Conservation (phyloP, 2,113 vertebrate genomes). For the Equus przewalskii region DNA sequence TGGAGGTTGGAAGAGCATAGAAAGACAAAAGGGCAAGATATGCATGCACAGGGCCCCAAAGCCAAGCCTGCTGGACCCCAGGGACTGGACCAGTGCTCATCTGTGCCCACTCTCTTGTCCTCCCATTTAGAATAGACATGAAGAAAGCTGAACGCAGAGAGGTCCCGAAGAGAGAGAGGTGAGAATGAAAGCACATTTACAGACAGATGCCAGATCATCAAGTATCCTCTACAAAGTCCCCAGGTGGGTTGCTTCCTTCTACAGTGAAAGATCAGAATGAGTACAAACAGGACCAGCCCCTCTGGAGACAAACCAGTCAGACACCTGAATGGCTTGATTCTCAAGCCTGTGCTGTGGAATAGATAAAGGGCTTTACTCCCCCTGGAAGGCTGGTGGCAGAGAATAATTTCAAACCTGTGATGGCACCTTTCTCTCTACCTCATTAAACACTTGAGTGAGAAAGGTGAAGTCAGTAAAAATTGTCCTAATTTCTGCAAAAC, state of each 20-base stretch:
- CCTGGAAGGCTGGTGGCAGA: background rate
- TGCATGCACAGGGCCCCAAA: fast-evolving
- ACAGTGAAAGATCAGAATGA: background rate
- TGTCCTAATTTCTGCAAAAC: conserved; percentile 63
- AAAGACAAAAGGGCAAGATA: background rate
- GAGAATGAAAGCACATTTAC: background rate
- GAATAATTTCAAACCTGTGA: background rate
- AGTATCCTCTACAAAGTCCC: background rate
- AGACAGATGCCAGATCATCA: background rate
- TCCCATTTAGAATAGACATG: background rate
- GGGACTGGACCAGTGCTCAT: background rate
- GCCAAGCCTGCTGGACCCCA: background rate
- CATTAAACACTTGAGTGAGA: conserved; percentile 55
- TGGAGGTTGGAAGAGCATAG: background rate
- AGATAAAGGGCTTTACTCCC: background rate
- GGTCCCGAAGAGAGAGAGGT: background rate
- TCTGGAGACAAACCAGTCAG: background rate
- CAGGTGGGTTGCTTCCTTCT: background rate
- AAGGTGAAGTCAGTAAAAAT: conserved; percentile 62
- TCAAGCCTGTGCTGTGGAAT: background rate
- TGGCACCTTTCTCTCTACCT: conserved; percentile 47
- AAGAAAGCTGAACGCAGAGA: background rate
- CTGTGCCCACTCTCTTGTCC: no score
- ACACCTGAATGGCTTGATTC: background rate
- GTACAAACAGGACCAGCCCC: background rate